phyloP scores from a whole-genome alignment of 2,113 vertebrate genomes.

The Uria aalge region DNA sequence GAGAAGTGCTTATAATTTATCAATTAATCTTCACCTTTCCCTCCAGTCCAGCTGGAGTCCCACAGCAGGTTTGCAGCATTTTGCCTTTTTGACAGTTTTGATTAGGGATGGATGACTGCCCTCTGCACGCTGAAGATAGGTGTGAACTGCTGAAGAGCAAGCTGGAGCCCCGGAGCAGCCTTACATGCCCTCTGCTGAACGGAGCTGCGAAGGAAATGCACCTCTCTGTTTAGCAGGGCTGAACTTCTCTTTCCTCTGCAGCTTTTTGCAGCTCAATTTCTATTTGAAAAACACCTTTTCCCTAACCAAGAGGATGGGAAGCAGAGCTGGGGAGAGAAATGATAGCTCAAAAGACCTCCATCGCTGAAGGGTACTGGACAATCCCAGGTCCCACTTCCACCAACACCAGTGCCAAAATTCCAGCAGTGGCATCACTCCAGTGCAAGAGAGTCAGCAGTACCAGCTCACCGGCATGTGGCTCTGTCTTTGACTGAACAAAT shows the following conservation, averaged over 20 bases:
- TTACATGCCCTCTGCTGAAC: neutral
- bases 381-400: neutral
- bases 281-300: neutral
- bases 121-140: neutral
- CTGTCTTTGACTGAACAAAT: neutral
- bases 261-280: neutral
- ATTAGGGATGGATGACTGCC: slow-evolving; percentile 10
- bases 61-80: neutral
- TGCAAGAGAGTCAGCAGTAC: neutral
- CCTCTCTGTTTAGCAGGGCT: neutral
- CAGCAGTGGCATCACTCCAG: neutral
- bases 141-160: neutral
- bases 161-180: neutral
- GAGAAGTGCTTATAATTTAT: slow-evolving; percentile 7
- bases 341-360: neutral
- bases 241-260: neutral
- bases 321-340: neutral
- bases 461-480: neutral
- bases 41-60: neutral
- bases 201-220: neutral
- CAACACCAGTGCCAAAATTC: neutral
- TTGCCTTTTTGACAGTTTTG: slow-evolving; percentile 40
- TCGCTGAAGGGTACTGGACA: neutral
- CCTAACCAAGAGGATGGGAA: neutral
- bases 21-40: slow-evolving; percentile 16